Evolutionary conservation across 2,113 vertebrate species (phyloP).

Genomic region (Tragelaphus scriptus): DNA sequence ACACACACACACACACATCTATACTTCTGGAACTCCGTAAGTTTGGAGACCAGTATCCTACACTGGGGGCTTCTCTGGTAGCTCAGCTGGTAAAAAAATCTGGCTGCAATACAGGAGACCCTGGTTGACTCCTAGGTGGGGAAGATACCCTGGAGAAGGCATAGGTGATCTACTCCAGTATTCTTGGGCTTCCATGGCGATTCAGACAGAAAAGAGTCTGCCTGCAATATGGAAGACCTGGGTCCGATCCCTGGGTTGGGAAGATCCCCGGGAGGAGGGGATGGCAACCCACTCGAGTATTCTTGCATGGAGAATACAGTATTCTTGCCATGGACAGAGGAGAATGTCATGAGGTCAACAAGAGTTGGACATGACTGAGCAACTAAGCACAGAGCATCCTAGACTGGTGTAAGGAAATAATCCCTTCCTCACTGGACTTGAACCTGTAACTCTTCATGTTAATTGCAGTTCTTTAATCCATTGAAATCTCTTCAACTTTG

Average conservation of each 20-base stretch:
- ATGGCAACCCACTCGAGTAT: not conserved
- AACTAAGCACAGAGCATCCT: not conserved
- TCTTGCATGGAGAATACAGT: not conserved
- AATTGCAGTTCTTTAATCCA: not conserved
- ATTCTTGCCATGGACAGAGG: not conserved
- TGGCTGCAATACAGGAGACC: not conserved
- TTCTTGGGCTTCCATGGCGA: not conserved
- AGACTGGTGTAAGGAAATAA: not conserved
- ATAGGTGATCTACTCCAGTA: not conserved
- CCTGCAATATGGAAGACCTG: not conserved
- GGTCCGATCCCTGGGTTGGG: not conserved
- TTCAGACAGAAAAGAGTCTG: not conserved
- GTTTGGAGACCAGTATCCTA: not conserved
- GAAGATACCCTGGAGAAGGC: not conserved
- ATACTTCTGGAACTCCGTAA: not conserved
- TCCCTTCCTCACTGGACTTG: not conserved
- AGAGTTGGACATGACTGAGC: not conserved
- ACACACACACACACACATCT: not conserved
- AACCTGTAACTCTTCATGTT: not conserved
- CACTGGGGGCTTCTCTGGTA: not conserved
- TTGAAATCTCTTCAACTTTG: not conserved
- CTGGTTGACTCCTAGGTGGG: not conserved
- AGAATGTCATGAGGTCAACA: rapidly evolving
- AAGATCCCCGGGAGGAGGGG: not conserved
- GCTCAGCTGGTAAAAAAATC: not conserved